Conservation (phyloP, 2,888 invertebrate species). For the Reticulitermes lucifugus region DNA sequence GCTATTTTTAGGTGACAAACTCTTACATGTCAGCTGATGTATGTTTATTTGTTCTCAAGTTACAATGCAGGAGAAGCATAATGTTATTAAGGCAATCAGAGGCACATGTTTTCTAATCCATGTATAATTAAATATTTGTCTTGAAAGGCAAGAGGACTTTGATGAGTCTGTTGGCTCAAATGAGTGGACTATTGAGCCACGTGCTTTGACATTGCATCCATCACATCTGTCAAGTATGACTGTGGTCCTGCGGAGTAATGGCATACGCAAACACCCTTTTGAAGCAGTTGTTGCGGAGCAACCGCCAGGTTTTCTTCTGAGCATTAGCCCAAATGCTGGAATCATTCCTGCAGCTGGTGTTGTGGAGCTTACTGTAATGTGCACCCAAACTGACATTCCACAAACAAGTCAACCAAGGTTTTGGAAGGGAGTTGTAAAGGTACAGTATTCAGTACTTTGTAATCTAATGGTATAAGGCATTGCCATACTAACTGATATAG, state of each 20-base stretch:
- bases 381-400: neutral
- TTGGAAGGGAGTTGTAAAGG: conserved; percentile 4
- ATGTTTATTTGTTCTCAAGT: too few species aligned
- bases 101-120: too few species aligned
- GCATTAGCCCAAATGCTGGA: neutral
- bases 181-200: neutral
- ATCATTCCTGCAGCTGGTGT: neutral
- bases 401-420: neutral
- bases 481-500: too few species aligned
- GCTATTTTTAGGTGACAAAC: too few species aligned
- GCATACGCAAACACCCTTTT: neutral
- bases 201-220: neutral
- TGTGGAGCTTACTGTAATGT: neutral
- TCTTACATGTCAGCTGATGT: too few species aligned
- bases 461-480: too few species aligned
- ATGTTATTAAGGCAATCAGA: too few species aligned
- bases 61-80: too few species aligned
- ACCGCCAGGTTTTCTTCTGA: neutral
- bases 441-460: neutral
- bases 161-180: too few species aligned
- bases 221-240: neutral
- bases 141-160: too few species aligned
- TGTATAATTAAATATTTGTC: too few species aligned
- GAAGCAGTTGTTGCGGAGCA: neutral
- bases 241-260: neutral